Conservation (phyloP, 2,113 vertebrate species). For the Mionectes macconnelli region DNA sequence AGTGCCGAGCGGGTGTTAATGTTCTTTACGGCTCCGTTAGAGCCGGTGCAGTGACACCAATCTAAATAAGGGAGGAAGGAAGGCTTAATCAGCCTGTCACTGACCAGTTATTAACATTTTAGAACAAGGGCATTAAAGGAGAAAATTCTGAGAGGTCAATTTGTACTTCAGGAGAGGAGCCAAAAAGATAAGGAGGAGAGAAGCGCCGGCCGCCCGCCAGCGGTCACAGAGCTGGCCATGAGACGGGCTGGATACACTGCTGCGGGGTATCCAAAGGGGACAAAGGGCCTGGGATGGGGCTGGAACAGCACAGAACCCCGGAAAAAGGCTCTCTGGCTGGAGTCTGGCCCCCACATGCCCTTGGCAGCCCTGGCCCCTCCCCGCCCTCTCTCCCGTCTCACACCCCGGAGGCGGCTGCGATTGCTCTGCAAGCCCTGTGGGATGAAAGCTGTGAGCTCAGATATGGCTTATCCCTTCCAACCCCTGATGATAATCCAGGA, state of each 20-base stretch:
- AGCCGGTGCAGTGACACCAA: constrained; percentile 58
- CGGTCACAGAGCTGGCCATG: rapidly evolving
- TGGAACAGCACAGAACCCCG: not conserved
- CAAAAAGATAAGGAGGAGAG: constrained; percentile 32
- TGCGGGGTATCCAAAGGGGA: rapidly evolving
- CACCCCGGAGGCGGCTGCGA: not conserved
- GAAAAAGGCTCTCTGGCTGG: not conserved
- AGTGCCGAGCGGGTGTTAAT: constrained; percentile 43
- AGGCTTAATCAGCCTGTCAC: constrained; percentile 75
- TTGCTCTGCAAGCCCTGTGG: constrained; percentile 27
- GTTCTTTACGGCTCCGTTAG: constrained; percentile 66
- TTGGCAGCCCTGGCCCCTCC: not conserved
- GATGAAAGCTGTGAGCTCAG: constrained; percentile 62
- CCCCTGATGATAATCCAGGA: constrained; percentile 51
- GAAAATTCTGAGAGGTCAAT: constrained; percentile 69
- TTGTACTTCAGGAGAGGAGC: constrained; percentile 64
- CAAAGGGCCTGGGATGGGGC: not conserved
- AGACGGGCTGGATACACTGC: rapidly evolving
- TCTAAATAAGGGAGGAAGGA: constrained; percentile 71
- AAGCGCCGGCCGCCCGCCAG: not conserved
- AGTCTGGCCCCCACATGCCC: not conserved
- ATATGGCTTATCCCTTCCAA: constrained; percentile 60
- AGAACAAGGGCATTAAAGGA: constrained; percentile 71
- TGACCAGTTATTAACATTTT: constrained; percentile 76
- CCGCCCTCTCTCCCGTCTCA: rapidly evolving